Conservation (phyloP, 2,797 vertebrate genomes). For the Antennarius maculatus region DNA sequence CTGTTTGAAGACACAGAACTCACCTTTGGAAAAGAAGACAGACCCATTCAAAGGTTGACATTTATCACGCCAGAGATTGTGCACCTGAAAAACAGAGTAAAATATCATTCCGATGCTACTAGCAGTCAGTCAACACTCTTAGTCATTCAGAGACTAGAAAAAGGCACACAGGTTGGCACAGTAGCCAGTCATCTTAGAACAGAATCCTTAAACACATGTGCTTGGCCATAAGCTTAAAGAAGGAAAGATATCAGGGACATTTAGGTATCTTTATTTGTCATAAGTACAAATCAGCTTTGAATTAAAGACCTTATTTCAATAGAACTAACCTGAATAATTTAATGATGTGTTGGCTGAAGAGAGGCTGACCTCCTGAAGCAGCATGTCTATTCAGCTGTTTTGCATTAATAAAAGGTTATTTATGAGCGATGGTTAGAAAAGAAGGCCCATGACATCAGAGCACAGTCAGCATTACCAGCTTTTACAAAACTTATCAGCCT, state of each 20-base stretch:
- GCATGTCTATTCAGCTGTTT: neutral
- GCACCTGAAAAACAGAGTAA: conserved; percentile 55
- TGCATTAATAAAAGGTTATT: conserved; percentile 19
- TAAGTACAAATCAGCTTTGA: neutral
- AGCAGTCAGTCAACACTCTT: too few relatives aligned
- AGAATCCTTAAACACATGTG: neutral
- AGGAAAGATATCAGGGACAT: neutral
- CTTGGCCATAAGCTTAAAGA: neutral
- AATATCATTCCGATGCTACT: neutral
- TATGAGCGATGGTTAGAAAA: conserved; percentile 19
- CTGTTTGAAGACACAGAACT: conserved; percentile 40
- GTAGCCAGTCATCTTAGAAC: too few relatives aligned
- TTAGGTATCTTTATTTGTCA: neutral
- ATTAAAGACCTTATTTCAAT: conserved; percentile 1
- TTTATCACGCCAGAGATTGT: conserved; percentile 56
- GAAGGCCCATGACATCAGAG: neutral
- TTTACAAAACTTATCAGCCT: conserved; percentile 25
- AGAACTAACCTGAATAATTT: neutral
- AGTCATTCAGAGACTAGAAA: too few relatives aligned
- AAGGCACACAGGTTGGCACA: too few relatives aligned
- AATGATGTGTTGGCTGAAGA: neutral
- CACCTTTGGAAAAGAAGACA: conserved; percentile 71
- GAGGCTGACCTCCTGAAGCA: conserved; percentile 3
- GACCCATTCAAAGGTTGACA: conserved; percentile 73
- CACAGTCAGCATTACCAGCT: conserved; percentile 9